phyloP scores from a whole-genome alignment of 2,888 invertebrate species.

The Molorchus minor region DNA sequence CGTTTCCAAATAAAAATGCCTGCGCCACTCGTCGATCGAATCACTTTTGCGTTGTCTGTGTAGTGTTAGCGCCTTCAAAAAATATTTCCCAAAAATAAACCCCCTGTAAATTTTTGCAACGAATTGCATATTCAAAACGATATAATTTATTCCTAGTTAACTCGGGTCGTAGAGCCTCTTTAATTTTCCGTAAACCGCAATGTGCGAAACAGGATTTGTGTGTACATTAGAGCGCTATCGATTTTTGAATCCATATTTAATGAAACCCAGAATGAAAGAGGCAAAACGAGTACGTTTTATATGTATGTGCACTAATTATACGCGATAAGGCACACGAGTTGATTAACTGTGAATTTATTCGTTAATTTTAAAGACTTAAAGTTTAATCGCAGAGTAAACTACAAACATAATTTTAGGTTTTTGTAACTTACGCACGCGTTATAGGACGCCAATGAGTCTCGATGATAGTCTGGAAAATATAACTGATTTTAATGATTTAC shows the following conservation, averaged over 20 bases:
- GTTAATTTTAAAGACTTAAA: slow-evolving; percentile 10
- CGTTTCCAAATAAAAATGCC: too few species aligned
- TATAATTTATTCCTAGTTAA: too few species aligned
- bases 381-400: neutral
- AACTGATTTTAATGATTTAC: too few species aligned
- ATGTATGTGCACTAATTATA: neutral
- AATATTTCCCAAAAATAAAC: too few species aligned
- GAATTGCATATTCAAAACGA: too few species aligned
- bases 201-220: slow-evolving; percentile 8
- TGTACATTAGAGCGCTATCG: slow-evolving; percentile 2
- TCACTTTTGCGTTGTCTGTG: too few species aligned
- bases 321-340: neutral
- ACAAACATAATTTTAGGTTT: neutral
- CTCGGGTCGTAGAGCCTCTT: too few species aligned
- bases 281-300: neutral
- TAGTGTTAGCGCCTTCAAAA: too few species aligned
- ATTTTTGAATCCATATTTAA: slow-evolving; percentile 19
- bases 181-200: slow-evolving; percentile 7
- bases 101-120: too few species aligned
- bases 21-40: too few species aligned
- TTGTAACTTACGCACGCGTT: slow-evolving; percentile 3
- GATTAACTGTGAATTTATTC: slow-evolving; percentile 12
- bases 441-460: neutral
- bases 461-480: too few species aligned
- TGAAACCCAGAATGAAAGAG: neutral